Conservation (phyloP, 2,113 vertebrate species). For the Bungarus multicinctus region DNA sequence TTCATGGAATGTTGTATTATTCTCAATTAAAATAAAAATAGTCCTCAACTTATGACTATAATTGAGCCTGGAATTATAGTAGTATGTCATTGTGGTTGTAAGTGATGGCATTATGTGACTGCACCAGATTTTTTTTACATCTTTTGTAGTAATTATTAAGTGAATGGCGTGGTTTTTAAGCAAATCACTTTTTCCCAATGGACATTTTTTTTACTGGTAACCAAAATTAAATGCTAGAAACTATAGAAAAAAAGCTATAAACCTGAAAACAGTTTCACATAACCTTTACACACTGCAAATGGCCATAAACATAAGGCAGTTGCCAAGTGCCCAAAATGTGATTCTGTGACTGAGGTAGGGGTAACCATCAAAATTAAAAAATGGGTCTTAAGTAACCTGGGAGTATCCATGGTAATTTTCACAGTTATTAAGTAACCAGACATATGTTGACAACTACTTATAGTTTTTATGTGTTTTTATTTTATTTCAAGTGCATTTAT, state of each 20-base stretch:
- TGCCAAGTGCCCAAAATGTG: background rate
- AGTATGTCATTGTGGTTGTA: background rate
- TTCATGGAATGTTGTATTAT: background rate
- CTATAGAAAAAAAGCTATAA: background rate
- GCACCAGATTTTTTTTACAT: background rate
- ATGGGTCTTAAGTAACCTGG: background rate
- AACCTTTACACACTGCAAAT: background rate
- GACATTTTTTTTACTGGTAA: background rate
- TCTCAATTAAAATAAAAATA: background rate
- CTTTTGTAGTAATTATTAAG: background rate
- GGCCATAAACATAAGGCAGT: background rate
- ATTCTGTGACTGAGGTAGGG: background rate
- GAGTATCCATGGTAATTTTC: background rate
- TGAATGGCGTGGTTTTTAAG: background rate
- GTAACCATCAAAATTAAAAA: background rate
- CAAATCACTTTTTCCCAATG: too few species aligned
- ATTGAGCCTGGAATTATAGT: background rate
- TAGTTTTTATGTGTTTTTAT: background rate
- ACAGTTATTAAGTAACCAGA: background rate
- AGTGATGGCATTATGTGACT: background rate
- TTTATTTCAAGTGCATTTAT: background rate
- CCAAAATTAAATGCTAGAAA: background rate
- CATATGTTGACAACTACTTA: background rate
- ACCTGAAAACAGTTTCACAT: background rate
- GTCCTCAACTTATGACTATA: background rate